Base-by-base conservation (phyloP, 2,888 invertebrate species). In the Aquatica leii region DNA sequence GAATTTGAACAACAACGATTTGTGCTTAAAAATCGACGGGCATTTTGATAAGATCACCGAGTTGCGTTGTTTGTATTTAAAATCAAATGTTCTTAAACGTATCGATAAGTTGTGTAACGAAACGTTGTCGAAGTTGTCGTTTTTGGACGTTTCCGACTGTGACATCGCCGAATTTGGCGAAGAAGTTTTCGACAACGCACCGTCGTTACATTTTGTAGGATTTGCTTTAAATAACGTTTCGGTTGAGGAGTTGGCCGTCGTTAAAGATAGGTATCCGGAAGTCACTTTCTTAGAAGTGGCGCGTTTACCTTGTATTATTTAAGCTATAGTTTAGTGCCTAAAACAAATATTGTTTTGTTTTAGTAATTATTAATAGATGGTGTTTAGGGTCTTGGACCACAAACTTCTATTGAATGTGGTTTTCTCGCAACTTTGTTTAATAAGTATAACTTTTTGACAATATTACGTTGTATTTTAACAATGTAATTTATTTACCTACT, bases 91-190 rank as follows among this genome's bases (percentile, higher is more conserved):
- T 14, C 12, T 52, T 5, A 35, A 9, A n/a, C 2, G 34, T 4
- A 5, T 52, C 1, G 37, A 52, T 1, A 55, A 17, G 14, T 20
- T 55, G 11, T 12, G 41, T 11, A 12, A 8, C 1, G 31, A 43
- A 31, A 17, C 21, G 9, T 24, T 55, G 15, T 4, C 14, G 9
- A 20, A 55, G n/a, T 31, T 55, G 24, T 12, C 11, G 6, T 55
- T 55, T 43, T 55, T 55, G 17, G 55, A 43, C 17, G 24, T 55
- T 24, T 41, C 55, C 6, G 43, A 55, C 15, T 55, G 55, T 31
- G 24, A 15, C 11, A 15, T 55, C 2, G 31, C 24, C 2, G 43
- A 24, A n/a, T n/a, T 55, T 5, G 8, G 41, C 1, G 9, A 15
- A 11, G 43, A 55, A 1, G 41, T 55, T 24, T 55, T 55, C n/a